Evolutionary conservation across 2,797 vertebrate species (phyloP).

Genomic region (Anas capensis): DNA sequence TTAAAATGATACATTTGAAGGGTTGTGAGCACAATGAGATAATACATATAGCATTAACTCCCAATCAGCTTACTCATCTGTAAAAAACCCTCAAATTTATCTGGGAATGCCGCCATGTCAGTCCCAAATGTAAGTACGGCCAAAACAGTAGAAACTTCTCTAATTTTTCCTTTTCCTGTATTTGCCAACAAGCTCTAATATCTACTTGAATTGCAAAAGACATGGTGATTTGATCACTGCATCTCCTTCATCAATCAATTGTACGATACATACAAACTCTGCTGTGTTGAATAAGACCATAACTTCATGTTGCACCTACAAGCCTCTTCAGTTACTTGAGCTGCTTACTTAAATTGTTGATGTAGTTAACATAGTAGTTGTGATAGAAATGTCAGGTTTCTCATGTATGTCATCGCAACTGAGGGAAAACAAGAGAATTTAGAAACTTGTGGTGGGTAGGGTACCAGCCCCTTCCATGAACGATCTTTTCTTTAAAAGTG

Average conservation of each 20-base stretch:
- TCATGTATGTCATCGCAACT: neutral
- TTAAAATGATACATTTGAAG: conserved; percentile 27
- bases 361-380: neutral
- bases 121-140: conserved; percentile 23
- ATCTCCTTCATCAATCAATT: conserved; percentile 29
- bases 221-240: neutral
- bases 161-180: neutral
- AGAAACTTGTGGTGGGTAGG: neutral
- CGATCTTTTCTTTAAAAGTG: neutral
- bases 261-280: neutral
- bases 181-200: conserved; percentile 22
- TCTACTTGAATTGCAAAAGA: conserved; percentile 25
- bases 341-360: neutral
- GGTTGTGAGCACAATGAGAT: conserved; percentile 43
- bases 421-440: neutral
- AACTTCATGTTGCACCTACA: neutral
- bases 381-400: neutral
- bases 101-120: conserved; percentile 56
- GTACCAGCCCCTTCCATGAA: neutral
- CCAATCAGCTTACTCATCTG: conserved; percentile 50
- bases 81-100: conserved; percentile 45
- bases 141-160: conserved; percentile 42
- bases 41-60: conserved; percentile 55
- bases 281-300: accelerated
- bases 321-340: neutral